Conservation (phyloP, 1,140 invertebrate species). For the Aleiodes sp. region DNA sequence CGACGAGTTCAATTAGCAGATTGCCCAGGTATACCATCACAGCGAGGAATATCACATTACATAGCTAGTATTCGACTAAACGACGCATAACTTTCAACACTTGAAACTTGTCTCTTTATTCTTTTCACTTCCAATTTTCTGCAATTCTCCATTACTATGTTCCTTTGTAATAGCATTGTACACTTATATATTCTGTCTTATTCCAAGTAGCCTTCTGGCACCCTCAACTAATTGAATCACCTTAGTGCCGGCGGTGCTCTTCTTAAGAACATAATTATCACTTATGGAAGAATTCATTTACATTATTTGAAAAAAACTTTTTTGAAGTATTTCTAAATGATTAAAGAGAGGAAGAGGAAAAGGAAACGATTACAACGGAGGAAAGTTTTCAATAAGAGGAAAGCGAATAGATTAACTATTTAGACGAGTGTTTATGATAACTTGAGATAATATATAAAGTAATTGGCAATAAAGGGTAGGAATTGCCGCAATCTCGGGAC, state of each 20-base stretch:
- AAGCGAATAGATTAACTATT: not conserved
- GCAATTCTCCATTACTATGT: slow-evolving; percentile 5
- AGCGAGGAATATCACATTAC: slow-evolving; percentile 3
- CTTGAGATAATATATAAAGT: not conserved
- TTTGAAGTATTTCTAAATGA: not conserved
- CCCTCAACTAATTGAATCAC: not conserved
- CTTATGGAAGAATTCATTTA: not conserved
- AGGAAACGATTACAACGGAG: too few species aligned
- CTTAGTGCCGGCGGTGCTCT: slow-evolving; percentile 3
- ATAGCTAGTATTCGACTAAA: slow-evolving; percentile 28
- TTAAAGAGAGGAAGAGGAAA: not conserved
- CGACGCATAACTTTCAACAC: slow-evolving; percentile 27
- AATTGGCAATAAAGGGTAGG: slow-evolving; percentile 1
- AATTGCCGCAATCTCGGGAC: slow-evolving; percentile 20
- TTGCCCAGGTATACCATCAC: slow-evolving; percentile 36
- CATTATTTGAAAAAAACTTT: not conserved
- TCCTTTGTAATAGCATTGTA: not conserved
- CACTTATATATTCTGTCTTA: not conserved
- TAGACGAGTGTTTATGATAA: slow-evolving; percentile 17
- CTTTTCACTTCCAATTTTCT: not conserved
- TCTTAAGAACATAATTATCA: slow-evolving; percentile 8
- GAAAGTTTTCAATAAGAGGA: too few species aligned
- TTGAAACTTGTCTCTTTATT: slow-evolving; percentile 4
- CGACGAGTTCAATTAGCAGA: slow-evolving; percentile 55
- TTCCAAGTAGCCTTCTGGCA: not conserved